A percentile compares a stretch with the other conserved stretches of the same genome.
These are phyloP conservation scores for Dromas ardeola DNA, from an alignment of 2,113 vertebrate species.

Conservation along the genomic window DNA sequence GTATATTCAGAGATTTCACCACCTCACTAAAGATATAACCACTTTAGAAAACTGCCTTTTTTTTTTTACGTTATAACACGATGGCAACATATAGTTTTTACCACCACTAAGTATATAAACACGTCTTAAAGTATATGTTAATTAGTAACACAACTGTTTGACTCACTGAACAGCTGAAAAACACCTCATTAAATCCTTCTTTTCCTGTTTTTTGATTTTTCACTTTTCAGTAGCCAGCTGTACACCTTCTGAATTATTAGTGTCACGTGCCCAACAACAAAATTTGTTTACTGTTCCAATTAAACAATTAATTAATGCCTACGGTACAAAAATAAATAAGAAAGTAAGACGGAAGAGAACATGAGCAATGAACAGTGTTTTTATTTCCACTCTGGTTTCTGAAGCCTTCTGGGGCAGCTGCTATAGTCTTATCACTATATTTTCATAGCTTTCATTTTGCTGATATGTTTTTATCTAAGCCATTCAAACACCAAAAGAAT, in stretches of 20 bases:
- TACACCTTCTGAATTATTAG: not conserved
- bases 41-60: not conserved
- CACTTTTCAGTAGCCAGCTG: not conserved
- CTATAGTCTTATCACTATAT: not conserved
- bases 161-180: not conserved
- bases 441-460: not conserved
- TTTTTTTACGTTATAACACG: not conserved
- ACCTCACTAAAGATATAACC: not conserved
- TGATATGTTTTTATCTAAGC: not conserved
- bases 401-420: not conserved
- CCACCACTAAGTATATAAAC: not conserved
- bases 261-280: not conserved
- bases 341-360: not conserved
- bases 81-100: not conserved
- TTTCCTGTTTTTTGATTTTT: not conserved
- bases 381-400: not conserved
- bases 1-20: not conserved
- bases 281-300: not conserved
- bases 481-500: not conserved
- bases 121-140: not conserved
- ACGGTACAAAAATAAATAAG: not conserved
- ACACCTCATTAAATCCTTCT: not conserved
- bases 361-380: not conserved
- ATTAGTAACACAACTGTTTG: not conserved
- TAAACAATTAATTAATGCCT: not conserved